Evolutionary conservation across 2,888 invertebrate species (phyloP).

Genomic region (Acleris laterana): DNA sequence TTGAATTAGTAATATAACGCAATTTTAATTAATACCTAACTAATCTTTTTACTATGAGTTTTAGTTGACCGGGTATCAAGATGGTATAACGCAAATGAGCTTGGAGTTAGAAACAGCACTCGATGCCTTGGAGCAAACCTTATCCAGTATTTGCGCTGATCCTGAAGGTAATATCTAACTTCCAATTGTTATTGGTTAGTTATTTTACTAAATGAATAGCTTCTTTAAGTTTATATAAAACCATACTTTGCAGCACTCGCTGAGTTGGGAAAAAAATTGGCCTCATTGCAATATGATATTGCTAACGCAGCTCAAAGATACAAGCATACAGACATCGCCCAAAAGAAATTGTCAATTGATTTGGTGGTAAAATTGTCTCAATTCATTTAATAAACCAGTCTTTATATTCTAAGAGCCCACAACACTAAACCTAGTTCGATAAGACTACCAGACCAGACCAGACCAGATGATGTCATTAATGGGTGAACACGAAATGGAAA

Average conservation of each 20-base stretch:
- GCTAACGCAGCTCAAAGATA: neutral
- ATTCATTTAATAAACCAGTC: neutral
- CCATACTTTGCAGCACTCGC: slow-evolving; percentile 15
- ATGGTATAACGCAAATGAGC: slow-evolving; percentile 29
- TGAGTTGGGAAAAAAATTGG: slow-evolving; percentile 13
- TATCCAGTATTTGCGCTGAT: slow-evolving; percentile 9
- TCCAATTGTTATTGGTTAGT: neutral
- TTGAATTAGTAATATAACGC: too few species aligned
- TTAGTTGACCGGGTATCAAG: slow-evolving; percentile 29
- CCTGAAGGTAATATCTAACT: slow-evolving; percentile 22
- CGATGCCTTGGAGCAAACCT: slow-evolving; percentile 16
- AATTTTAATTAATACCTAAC: too few species aligned
- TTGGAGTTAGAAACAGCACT: slow-evolving; percentile 24
- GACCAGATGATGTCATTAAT: too few species aligned
- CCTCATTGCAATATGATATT: slow-evolving; percentile 17
- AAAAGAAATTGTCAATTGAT: slow-evolving; percentile 27
- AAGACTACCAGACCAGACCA: too few species aligned
- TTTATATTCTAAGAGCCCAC: too few species aligned
- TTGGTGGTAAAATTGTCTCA: slow-evolving; percentile 25
- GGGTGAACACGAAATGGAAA: too few species aligned
- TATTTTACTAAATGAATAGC: neutral
- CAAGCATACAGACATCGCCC: slow-evolving; percentile 24
- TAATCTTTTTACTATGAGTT: too few species aligned
- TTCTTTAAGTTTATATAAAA: neutral
- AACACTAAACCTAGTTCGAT: too few species aligned